Conservation (phyloP, 2,888 invertebrate genomes). For the Charanyca ferruginea region DNA sequence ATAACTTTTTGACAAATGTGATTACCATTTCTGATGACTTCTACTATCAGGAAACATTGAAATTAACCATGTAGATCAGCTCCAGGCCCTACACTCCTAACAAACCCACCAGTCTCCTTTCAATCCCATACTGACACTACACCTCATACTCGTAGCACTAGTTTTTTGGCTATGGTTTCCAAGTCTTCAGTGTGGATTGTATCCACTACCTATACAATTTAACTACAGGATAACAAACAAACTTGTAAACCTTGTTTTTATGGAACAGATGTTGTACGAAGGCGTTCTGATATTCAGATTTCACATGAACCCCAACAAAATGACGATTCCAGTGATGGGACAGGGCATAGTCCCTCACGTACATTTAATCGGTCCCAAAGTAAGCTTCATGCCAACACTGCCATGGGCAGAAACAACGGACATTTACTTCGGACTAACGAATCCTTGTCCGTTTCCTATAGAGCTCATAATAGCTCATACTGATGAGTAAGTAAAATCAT, state of each 20-base stretch:
- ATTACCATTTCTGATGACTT: too few relatives aligned
- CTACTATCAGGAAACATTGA: too few relatives aligned
- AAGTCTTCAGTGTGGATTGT: too few relatives aligned
- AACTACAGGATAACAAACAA: too few relatives aligned
- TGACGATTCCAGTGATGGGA: slow-evolving; percentile 88
- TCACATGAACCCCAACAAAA: slow-evolving; percentile 88
- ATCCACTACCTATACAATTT: too few relatives aligned
- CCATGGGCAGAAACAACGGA: slow-evolving; percentile 92
- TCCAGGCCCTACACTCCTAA: too few relatives aligned
- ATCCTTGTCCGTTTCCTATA: slow-evolving; percentile 92
- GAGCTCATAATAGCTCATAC: slow-evolving; percentile 93
- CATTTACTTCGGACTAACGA: slow-evolving; percentile 91
- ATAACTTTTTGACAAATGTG: too few relatives aligned
- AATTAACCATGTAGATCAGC: too few relatives aligned
- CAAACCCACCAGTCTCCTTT: too few relatives aligned
- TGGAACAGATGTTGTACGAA: slow-evolving; percentile 82
- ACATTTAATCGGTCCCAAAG: slow-evolving; percentile 85
- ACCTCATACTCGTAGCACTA: too few relatives aligned
- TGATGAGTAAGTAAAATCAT: slow-evolving; percentile 90
- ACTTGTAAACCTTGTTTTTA: slow-evolving; percentile 9
- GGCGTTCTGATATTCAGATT: slow-evolving; percentile 84
- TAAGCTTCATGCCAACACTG: slow-evolving; percentile 92
- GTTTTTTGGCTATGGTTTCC: too few relatives aligned
- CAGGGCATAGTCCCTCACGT: slow-evolving; percentile 90
- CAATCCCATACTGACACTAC: too few relatives aligned